These are phyloP conservation scores for Colostygia pectinataria DNA, from an alignment of 2,888 invertebrate genomes.

Conservation along the genomic window DNA sequence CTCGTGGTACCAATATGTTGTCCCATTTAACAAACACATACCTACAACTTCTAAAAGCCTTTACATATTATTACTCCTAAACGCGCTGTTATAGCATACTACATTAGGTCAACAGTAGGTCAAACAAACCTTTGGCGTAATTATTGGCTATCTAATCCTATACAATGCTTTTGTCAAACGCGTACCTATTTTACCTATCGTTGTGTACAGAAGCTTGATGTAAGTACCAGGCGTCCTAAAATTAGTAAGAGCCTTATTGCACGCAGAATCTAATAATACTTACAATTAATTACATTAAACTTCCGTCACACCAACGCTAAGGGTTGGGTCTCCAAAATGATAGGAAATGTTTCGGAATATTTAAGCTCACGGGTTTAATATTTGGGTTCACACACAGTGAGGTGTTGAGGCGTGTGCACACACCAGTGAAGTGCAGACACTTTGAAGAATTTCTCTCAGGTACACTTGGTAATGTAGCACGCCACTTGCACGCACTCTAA, in stretches of 20 bases:
- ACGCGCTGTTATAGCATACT: too few relatives aligned
- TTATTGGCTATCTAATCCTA: too few relatives aligned
- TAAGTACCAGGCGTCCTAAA: conserved; percentile 8
- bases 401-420: conserved; percentile 29
- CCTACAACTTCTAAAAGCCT: too few relatives aligned
- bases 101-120: too few relatives aligned
- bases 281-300: conserved; percentile 56
- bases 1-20: too few relatives aligned
- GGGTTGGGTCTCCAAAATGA: conserved; percentile 46
- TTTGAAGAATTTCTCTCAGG: conserved; percentile 9
- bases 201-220: too few relatives aligned
- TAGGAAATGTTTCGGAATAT: conserved; percentile 53
- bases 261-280: conserved; percentile 37
- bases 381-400: conserved; percentile 24
- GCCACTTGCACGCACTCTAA: background rate
- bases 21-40: too few relatives aligned
- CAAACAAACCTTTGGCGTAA: too few relatives aligned
- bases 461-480: conserved; percentile 5
- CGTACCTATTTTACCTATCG: too few relatives aligned
- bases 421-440: conserved; percentile 9
- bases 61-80: too few relatives aligned
- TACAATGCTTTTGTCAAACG: too few relatives aligned
- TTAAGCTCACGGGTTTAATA: conserved; percentile 38
- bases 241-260: conserved; percentile 26
- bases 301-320: conserved; percentile 35